phyloP scores from a whole-genome alignment of 2,113 vertebrate species.

The Gnathonemus echidnorhynchus region DNA sequence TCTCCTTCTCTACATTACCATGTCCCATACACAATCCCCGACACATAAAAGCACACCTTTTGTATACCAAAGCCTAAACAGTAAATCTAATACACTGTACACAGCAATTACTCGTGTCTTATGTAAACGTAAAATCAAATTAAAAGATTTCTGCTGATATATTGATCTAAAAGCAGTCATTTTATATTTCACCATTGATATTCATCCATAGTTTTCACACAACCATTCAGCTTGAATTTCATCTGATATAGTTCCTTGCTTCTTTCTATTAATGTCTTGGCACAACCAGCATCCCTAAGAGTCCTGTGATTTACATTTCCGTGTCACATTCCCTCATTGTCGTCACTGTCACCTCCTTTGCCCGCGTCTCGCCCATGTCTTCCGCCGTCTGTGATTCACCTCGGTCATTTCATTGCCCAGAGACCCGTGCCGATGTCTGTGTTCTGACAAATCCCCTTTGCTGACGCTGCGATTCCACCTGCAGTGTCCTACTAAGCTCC shows the following conservation, averaged over 20 bases:
- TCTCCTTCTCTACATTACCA: background rate
- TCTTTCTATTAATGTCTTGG: background rate
- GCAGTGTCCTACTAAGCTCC: background rate
- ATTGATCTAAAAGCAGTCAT: background rate
- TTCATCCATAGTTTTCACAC: background rate
- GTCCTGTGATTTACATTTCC: background rate
- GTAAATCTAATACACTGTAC: background rate
- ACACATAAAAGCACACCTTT: background rate
- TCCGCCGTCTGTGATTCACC: background rate
- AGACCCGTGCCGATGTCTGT: background rate
- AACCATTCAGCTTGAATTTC: background rate
- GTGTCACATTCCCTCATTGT: background rate
- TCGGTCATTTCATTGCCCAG: background rate
- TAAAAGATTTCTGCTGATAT: background rate
- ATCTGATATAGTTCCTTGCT: background rate
- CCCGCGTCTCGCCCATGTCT: background rate
- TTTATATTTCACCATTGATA: background rate
- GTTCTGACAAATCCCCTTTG: background rate
- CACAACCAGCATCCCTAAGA: background rate
- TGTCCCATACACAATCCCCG: background rate
- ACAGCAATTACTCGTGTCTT: background rate
- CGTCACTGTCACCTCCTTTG: background rate
- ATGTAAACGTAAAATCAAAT: background rate
- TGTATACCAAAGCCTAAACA: background rate
- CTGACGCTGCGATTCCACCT: background rate